A percentile compares a stretch with the other conserved stretches of the same genome.
Evolutionary conservation across 2,797 vertebrate species (phyloP).

Genomic region (Paedocypris micromegethes): DNA sequence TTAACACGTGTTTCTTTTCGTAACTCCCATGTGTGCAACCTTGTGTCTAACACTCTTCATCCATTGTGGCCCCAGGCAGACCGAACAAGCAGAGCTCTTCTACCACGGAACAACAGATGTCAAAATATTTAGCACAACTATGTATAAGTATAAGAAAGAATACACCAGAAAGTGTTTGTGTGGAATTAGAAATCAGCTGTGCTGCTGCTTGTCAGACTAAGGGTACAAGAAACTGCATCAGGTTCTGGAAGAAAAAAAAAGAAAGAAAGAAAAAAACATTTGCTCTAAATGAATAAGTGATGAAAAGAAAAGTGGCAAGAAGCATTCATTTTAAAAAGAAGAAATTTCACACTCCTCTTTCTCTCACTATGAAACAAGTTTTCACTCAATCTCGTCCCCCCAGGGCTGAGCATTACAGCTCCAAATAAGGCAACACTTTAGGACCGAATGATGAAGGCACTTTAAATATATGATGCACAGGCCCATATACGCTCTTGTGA

Average conservation of each 20-base stretch:
- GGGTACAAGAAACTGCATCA: slow-evolving; percentile 38
- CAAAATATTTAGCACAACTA: neutral
- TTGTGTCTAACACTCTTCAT: slow-evolving; percentile 1
- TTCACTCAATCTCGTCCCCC: slow-evolving; percentile 57
- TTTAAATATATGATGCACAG: slow-evolving; percentile 20
- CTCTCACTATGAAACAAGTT: slow-evolving; percentile 32
- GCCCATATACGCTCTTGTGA: neutral
- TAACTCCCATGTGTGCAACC: slow-evolving; percentile 19
- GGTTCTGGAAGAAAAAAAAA: slow-evolving; percentile 41
- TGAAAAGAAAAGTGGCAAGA: slow-evolving; percentile 59
- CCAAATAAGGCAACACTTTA: slow-evolving; percentile 41
- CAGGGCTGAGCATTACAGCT: slow-evolving; percentile 43
- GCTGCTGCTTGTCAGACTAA: slow-evolving; percentile 42
- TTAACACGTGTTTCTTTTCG: slow-evolving; percentile 28
- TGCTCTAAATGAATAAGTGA: slow-evolving; percentile 68
- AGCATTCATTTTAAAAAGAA: slow-evolving; percentile 62
- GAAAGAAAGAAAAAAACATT: slow-evolving; percentile 51
- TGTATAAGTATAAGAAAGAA: neutral
- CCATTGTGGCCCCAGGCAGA: neutral
- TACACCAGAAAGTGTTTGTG: slow-evolving; percentile 8
- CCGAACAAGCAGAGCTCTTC: neutral
- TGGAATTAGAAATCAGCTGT: slow-evolving; percentile 42
- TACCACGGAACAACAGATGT: neutral
- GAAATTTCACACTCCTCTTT: slow-evolving; percentile 47
- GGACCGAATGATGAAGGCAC: neutral